Evolutionary conservation across 2,113 vertebrate genomes (phyloP), one percentile per base, ranked within the genome.

Genomic region (Hyperoodon ampullatus): DNA sequence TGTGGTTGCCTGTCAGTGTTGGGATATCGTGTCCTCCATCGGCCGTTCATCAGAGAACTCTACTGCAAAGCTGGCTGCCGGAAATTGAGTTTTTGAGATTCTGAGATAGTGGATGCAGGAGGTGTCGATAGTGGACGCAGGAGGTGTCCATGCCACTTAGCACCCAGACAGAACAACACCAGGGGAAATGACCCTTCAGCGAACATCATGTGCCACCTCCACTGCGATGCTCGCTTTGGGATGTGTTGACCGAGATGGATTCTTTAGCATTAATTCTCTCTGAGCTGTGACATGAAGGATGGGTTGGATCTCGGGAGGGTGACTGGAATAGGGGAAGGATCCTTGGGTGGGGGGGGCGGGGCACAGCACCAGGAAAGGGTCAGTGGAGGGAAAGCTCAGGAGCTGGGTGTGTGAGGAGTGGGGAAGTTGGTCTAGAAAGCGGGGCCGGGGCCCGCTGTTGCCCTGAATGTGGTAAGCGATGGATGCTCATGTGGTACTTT

Each of bases 31-130:
- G 55, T 87, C 72, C 77, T 50, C 90, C 13, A 0, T 35, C 55
- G 4, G 88, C 0, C 13, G 55, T 21, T 88, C 72, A 14, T 89
- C 80, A 47, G 68, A 81, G 91, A 77, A 47, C 53, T n/a, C 35
- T 1, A 8, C 8, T 0, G 70, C 21, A 1, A 39, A 61, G 91
- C 58, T 0, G 1, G 1, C 30, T 3, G 13, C 77, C 2, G 55
- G 97, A 97, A 94, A 97, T 75, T 88, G 96, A 93, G 82, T 89
- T 95, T 95, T 89, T 83, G 95, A 94, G 97, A 97, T 95, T 60
- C 63, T 3, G n/a, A 93, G 94, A 96, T 88, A 93, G 85, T 10
- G 84, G 63, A 23, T 21, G 11, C 6, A 39, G 39, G 39, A 39
- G 39, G 39, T 39, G 39, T 39, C 39, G 94, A 96, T 88, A 93